Evolutionary conservation across 2,113 vertebrate species (phyloP), one percentile per base, ranked within the genome.

Genomic region (Atractosteus spatula): DNA sequence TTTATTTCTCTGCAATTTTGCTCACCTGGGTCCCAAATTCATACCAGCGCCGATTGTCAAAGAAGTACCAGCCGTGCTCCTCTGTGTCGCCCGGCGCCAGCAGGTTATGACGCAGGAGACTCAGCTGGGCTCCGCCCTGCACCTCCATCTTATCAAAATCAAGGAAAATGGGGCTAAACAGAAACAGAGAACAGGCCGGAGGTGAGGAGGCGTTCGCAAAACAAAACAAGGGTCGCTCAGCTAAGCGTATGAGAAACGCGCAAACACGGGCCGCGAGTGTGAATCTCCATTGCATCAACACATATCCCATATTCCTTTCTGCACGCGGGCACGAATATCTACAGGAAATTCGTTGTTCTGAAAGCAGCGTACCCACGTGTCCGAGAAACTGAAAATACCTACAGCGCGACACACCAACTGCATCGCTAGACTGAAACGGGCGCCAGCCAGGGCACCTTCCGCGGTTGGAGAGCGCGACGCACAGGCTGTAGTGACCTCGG

Each of bases 11-110:
- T 51, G 47, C 2, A 2, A 29, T 29, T 29, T 41, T 14, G 41
- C 78, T 77, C 64, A 86, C 87, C 78, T 78, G 71, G 41, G 72
- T 44, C 65, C 85, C 88, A 62, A 87, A 87, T 82, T 89, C 87
- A 61, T 76, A 41, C 88, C 88, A 89, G 75, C 66, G 68, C 42
- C n/a, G 57, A 66, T 86, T 74, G 7, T 84, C 85, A 77, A 74
- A 80, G 73, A 81, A 87, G 70, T 85, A 89, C 88, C 88, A 89
- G 54, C 79, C 74, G 0, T 88, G 3, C 3, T 82, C 80, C 43
- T 87, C 78, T 0, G 43, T 62, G 66, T 83, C 80, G 6, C 76
- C 71, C 10, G 3, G 42, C 42, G 78, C 43, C 3, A 80, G n/a
- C 8, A 77, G 17, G 7, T 29, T 74, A 0, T 74, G 45, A 16